Percentiles rank a stretch among this genome's conserved stretches.
Evolutionary conservation across 2,797 vertebrate species (phyloP).

Genomic region (Paguma larvata): DNA sequence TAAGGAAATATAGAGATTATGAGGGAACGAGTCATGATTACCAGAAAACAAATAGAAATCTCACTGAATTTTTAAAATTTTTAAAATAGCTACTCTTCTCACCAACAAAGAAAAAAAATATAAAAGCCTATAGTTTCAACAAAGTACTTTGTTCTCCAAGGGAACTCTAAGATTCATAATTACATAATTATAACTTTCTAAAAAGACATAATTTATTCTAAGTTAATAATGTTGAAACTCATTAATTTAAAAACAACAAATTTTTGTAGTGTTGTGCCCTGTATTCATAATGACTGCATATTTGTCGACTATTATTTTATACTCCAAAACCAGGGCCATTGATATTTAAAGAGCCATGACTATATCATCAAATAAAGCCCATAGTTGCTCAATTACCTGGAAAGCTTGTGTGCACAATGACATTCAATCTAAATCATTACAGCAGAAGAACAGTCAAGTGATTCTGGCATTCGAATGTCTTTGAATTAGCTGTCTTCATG

Average conservation of each 20-base stretch:
- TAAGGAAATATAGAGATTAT: neutral
- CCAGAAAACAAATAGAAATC: constrained; percentile 39
- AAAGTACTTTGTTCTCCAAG: neutral
- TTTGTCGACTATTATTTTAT: constrained; percentile 56
- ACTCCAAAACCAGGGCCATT: constrained; percentile 39
- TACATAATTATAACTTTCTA: constrained; percentile 12
- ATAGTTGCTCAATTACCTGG: constrained; percentile 67
- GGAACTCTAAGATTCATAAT: constrained; percentile 18
- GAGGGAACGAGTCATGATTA: neutral
- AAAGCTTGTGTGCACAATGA: constrained; percentile 66
- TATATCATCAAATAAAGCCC: constrained; percentile 59
- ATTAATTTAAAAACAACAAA: constrained; percentile 58
- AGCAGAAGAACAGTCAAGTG: constrained; percentile 2
- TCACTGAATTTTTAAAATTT: constrained; percentile 7
- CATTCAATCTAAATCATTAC: constrained; percentile 69
- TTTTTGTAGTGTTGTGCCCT: neutral
- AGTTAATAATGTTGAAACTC: constrained; percentile 48
- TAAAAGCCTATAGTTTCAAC: neutral
- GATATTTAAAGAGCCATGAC: constrained; percentile 66
- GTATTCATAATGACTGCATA: constrained; percentile 17
- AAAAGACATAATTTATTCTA: constrained; percentile 20
- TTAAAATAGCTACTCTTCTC: neutral
- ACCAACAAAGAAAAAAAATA: neutral
- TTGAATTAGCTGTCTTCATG: constrained; percentile 41
- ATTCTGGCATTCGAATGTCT: constrained; percentile 48